These are phyloP conservation scores for Platorchestia sp. DNA, from an alignment of 1,140 invertebrate species.

Conservation along the genomic window DNA sequence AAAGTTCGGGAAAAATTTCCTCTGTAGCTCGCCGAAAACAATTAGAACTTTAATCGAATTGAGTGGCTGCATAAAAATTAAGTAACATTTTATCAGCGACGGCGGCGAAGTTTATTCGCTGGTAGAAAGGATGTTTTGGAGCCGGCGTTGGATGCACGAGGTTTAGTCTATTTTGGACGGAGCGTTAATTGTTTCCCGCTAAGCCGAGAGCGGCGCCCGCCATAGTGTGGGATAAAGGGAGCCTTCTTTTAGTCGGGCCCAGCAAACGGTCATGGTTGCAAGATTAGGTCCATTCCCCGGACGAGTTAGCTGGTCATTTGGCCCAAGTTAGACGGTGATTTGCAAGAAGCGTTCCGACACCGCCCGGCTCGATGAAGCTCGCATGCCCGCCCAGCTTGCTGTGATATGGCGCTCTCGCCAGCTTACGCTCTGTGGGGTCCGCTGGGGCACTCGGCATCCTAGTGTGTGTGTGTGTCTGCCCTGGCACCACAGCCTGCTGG, in stretches of 20 bases:
- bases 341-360: slow-evolving; percentile 25
- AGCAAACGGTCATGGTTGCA: slow-evolving; percentile 40
- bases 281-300: slow-evolving; percentile 45
- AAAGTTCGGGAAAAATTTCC: neutral
- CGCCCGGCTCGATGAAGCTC: neutral
- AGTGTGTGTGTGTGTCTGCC: too few species aligned
- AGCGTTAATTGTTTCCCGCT: slow-evolving; percentile 41
- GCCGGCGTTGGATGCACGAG: slow-evolving; percentile 5
- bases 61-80: neutral
- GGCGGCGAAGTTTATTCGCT: neutral
- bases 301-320: slow-evolving; percentile 51
- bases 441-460: too few species aligned
- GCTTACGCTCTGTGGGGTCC: too few species aligned
- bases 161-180: slow-evolving; percentile 34
- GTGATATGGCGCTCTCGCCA: neutral
- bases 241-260: slow-evolving; percentile 22
- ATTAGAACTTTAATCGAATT: slow-evolving; percentile 10
- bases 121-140: slow-evolving; percentile 30
- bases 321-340: slow-evolving; percentile 49
- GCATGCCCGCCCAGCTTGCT: neutral
- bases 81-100: neutral
- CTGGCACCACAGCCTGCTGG: too few species aligned
- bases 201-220: neutral
- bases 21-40: neutral
- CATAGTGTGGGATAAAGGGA: neutral